Base-by-base conservation (phyloP, 2,113 vertebrate genomes). In the Poecile atricapillus region DNA sequence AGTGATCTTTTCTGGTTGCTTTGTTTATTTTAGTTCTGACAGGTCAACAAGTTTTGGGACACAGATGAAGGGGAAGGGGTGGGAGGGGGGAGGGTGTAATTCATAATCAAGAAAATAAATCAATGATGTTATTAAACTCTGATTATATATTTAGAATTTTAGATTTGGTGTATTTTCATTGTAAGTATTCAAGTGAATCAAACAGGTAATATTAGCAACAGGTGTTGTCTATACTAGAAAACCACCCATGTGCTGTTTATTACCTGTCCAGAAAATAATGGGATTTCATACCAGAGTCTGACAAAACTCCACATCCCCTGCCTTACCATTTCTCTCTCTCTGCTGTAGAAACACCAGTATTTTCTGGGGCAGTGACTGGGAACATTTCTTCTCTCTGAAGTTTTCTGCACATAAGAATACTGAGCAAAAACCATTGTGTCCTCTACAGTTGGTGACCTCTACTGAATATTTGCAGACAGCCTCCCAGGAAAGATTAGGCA, bases 101-200 rank as follows among this genome's bases (percentile, higher is more conserved):
- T 92, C 87, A 91, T 95, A 95, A 94, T 93, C 83, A 87, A 93
- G 83, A 93, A 93, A 89, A 96, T 96, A 93, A 95, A 96, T 96
- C 33, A 7, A 91, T 95, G 58, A 95, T 94, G 89, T 92, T 96
- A 96, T 95, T 95, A 96, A 97, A 94, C 90, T 95, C 95, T 93
- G 94, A 97, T 95, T 94, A 97, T 95, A 94, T 95, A 96, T 96
- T 96, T 96, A 96, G 95, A 92, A 97, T 93, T 97, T 97, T 96
- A 97, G 93, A 95, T 96, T 97, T 93, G 93, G 92, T 97, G 92
- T 97, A 96, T 94, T 97, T 96, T 95, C 93, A 93, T 95, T 95
- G 79, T 96, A 96, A 96, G 91, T 89, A 95, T 95, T 93, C 89
- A 95, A 95, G 87, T 90, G 90, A 94, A 59, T 89, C 85, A 53